phyloP scores from a whole-genome alignment of 2,797 vertebrate species.

The Lates japonicus region DNA sequence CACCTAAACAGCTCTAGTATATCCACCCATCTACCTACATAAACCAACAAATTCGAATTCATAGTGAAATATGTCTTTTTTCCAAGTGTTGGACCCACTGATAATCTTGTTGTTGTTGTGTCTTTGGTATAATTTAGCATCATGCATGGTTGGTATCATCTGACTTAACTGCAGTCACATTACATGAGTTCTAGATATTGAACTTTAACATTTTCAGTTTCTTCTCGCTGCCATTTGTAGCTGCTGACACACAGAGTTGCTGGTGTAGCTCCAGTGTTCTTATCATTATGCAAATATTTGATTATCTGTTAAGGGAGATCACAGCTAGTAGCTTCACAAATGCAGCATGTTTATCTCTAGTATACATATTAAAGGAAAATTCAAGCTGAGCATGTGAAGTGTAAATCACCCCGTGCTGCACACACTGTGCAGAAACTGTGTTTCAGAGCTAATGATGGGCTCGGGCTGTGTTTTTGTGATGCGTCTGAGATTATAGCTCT shows the following conservation, averaged over 20 bases:
- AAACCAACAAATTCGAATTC: conserved; percentile 5
- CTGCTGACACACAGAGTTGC: conserved; percentile 53
- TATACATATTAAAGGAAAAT: conserved; percentile 78
- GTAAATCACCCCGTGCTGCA: conserved; percentile 76
- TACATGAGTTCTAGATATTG: conserved; percentile 51
- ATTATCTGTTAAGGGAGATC: conserved; percentile 79
- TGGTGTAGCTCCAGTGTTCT: conserved; percentile 66
- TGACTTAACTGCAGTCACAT: conserved; percentile 40
- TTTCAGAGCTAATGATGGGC: conserved; percentile 83
- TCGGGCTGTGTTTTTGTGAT: conserved; percentile 83
- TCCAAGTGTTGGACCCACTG: not conserved
- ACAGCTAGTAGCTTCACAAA: conserved; percentile 77
- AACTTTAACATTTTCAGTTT: conserved; percentile 52
- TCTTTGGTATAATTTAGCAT: conserved; percentile 30
- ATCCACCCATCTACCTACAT: not conserved
- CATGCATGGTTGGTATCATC: conserved; percentile 28
- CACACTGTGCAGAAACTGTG: conserved; percentile 69
- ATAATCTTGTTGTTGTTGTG: conserved; percentile 24
- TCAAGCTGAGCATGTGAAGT: conserved; percentile 81
- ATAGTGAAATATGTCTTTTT: not conserved
- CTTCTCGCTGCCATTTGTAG: conserved; percentile 51
- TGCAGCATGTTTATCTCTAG: conserved; percentile 79
- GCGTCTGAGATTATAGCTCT: conserved; percentile 82
- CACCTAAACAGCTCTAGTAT: not conserved
- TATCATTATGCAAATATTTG: conserved; percentile 82